Base-by-base conservation (phyloP, 2,113 vertebrate genomes). In the Stomatorhinus ivindoensis region DNA sequence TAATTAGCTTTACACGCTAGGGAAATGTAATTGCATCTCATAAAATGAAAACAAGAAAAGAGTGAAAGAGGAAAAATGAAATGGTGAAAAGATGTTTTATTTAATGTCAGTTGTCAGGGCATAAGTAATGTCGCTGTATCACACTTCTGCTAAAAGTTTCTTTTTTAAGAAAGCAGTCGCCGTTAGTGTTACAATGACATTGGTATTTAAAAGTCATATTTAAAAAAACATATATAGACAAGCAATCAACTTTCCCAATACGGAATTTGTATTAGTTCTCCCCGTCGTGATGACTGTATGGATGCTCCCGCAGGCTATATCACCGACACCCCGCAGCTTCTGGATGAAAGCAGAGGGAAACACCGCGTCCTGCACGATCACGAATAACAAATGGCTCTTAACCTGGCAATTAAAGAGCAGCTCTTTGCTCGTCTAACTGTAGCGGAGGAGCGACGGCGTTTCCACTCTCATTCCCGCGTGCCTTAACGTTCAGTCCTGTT, bases 401-500 rank as follows among this genome's bases (percentile, higher is more conserved):
- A 24, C 31, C 9, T 19, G 7, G 24, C 39, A 2, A n/a, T n/a
- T 21, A 86, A 21, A 53, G 48, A 31, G 85, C 48, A 27, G n/a
- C 3, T 51, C 27, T 86, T 86, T 39, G 10, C 48, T 39, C 0
- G 11, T 39, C 31, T 58, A 11, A 35, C 31, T 50, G 11, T 31
- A 55, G 86, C 13, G 31, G 13, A 48, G 50, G 48, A 55, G 31
- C 86, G 17, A 24, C 48, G 17, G 48, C 48, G n/a, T 87, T 87
- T 55, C 24, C 17, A 5, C 47, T 27, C 6, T 17, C 13, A 51
- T 51, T 42, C 46, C 24, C 31, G 46, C 47, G 87, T 89, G 31
- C 82, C 80, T 35, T 89, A 88, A 46, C 86, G 76, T 44, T 88
- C 61, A 31, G 84, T 89, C 84, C 87, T 39, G 87, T 90, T 88